phyloP scores from a whole-genome alignment of 2,888 invertebrate genomes.

The Piscicola geometra region DNA sequence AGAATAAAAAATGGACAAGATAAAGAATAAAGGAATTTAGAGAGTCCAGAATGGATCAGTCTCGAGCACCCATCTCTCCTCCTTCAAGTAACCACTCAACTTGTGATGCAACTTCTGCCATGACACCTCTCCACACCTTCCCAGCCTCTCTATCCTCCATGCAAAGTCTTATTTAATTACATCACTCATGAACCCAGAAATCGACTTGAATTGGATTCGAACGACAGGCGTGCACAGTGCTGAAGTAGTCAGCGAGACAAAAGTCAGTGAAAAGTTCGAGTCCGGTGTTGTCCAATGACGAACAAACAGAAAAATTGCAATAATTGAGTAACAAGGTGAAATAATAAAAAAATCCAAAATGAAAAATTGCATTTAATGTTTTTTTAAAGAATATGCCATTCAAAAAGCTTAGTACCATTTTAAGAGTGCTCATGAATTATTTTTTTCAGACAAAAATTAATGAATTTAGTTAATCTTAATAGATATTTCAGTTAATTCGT shows the following conservation, averaged over 20 bases:
- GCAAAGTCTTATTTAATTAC: conserved; percentile 71
- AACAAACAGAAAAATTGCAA: too few relatives aligned
- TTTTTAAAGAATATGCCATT: too few relatives aligned
- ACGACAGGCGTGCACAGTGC: conserved; percentile 64
- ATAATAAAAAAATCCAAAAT: too few relatives aligned
- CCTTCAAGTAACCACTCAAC: conserved; percentile 61
- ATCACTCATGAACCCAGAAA: conserved; percentile 96
- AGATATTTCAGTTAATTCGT: too few relatives aligned
- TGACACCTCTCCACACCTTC: conserved; percentile 48
- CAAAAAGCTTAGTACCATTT: too few relatives aligned
- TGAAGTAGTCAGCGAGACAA: conserved; percentile 74
- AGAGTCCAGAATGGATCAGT: conserved; percentile 73
- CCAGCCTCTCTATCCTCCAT: conserved; percentile 63
- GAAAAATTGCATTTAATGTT: too few relatives aligned
- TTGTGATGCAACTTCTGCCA: conserved; percentile 53
- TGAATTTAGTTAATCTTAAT: too few relatives aligned
- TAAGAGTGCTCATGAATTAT: too few relatives aligned
- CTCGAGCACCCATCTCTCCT: conserved; percentile 50
- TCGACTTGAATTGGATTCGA: conserved; percentile 76
- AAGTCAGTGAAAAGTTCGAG: conserved; percentile 87
- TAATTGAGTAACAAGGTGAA: too few relatives aligned
- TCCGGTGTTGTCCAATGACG: conserved; percentile 93
- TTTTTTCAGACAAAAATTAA: too few relatives aligned
- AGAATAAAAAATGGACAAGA: too few relatives aligned
- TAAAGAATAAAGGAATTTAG: too few relatives aligned